phyloP scores from a whole-genome alignment of 1,140 invertebrate genomes.

The Euglossa dilemma region DNA sequence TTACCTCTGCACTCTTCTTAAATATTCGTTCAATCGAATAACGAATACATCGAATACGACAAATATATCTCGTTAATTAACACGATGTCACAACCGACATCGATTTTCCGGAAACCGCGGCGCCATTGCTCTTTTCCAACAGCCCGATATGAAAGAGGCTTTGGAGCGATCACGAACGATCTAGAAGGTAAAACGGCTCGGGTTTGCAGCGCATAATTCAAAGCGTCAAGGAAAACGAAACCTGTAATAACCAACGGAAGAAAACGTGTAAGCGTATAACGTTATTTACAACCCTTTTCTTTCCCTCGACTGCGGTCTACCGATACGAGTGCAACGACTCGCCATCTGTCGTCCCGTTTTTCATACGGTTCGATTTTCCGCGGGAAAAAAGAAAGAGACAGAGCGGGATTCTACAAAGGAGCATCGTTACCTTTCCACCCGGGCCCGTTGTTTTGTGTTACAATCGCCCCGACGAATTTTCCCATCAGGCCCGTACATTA shows the following conservation, averaged over 20 bases:
- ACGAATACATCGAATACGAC: no score
- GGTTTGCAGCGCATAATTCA: conserved; percentile 26
- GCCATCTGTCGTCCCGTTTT: conserved; percentile 47
- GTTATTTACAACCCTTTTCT: conserved; percentile 49
- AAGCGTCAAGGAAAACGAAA: conserved; percentile 6
- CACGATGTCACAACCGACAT: not conserved
- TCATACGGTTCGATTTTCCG: conserved; percentile 6
- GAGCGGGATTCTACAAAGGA: conserved; percentile 29
- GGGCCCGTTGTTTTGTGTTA: conserved; percentile 8
- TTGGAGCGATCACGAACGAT: not conserved
- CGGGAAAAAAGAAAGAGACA: not conserved
- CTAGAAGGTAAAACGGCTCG: not conserved
- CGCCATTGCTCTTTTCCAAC: not conserved
- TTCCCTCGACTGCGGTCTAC: not conserved
- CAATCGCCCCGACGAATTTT: conserved; percentile 1
- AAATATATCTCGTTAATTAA: no score
- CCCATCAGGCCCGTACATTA: conserved; percentile 12
- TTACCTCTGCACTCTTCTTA: no score
- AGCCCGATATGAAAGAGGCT: not conserved
- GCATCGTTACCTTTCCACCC: conserved; percentile 8
- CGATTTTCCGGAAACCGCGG: not conserved
- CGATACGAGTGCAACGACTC: conserved; percentile 22
- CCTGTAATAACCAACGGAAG: conserved; percentile 34
- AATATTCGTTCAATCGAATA: no score
- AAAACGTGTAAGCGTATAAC: conserved; percentile 16